phyloP scores from a whole-genome alignment of 1,140 invertebrate genomes.

The Drosophila pallidifrons region DNA sequence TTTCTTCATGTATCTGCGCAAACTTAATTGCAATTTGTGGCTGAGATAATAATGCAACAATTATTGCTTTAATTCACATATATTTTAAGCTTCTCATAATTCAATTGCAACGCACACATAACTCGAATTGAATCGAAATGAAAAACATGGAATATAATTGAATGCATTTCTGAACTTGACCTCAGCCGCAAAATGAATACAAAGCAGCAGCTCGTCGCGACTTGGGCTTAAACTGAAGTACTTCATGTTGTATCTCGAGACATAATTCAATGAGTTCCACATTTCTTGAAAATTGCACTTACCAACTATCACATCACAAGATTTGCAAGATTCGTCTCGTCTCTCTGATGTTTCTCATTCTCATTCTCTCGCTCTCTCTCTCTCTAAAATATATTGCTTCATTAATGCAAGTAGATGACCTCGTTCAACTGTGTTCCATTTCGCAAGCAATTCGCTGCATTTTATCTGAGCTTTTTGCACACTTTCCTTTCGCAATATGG shows the following conservation, averaged over 20 bases:
- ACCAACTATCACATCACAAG: slow-evolving; percentile 27
- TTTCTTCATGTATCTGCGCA: too few species aligned
- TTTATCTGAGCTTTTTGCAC: slow-evolving; percentile 42
- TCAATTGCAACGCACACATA: slow-evolving; percentile 1
- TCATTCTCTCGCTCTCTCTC: not conserved
- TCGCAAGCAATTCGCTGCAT: slow-evolving; percentile 46
- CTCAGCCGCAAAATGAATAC: not conserved
- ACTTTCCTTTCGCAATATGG: slow-evolving; percentile 42
- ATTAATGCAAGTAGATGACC: slow-evolving; percentile 63
- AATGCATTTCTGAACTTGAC: slow-evolving; percentile 13
- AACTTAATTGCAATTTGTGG: not conserved
- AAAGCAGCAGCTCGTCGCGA: not conserved
- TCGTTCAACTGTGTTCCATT: slow-evolving; percentile 67
- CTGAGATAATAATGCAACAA: not conserved
- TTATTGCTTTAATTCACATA: slow-evolving; percentile 2
- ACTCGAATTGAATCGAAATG: not conserved
- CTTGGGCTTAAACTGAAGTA: slow-evolving; percentile 2
- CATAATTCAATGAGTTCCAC: slow-evolving; percentile 29
- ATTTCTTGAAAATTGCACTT: slow-evolving; percentile 33
- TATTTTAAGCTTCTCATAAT: not conserved
- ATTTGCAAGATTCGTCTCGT: not conserved
- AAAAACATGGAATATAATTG: slow-evolving; percentile 5
- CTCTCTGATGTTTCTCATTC: not conserved
- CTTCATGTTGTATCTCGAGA: slow-evolving; percentile 7
- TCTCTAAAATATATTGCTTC: slow-evolving; percentile 51